Conservation (phyloP, 2,113 vertebrate genomes). For the Menidia beryllina region DNA sequence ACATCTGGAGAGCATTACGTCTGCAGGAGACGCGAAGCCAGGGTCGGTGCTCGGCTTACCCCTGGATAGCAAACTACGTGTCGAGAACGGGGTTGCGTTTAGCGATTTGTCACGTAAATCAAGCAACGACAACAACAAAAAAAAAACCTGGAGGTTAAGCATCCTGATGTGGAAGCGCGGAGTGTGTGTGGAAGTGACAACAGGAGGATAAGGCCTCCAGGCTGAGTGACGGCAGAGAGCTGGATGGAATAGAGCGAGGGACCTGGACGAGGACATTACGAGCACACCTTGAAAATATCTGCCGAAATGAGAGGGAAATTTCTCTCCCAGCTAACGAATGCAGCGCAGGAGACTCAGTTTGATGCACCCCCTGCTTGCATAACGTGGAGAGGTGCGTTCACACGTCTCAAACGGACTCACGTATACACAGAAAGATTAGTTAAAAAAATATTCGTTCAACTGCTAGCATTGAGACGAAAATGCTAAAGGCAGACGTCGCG, state of each 20-base stretch:
- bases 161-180: constrained; percentile 33
- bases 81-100: constrained; percentile 53
- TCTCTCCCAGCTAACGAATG: constrained; percentile 17
- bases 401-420: constrained; percentile 11
- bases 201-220: constrained; percentile 41
- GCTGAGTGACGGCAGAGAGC: not conserved
- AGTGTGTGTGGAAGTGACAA: constrained; percentile 16
- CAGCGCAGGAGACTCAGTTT: constrained; percentile 25
- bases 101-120: not conserved
- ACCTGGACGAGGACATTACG: not conserved
- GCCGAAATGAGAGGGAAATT: not conserved
- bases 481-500: too few relatives aligned
- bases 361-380: constrained; percentile 57
- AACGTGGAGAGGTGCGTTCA: constrained; percentile 48
- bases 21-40: constrained; percentile 76
- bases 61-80: constrained; percentile 76
- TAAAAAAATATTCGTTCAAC: not conserved
- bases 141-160: constrained; percentile 10
- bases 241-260: not conserved
- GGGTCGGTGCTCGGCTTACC: constrained; percentile 61
- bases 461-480: too few relatives aligned
- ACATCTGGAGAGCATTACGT: constrained; percentile 85
- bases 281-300: not conserved
- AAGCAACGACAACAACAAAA: too few relatives aligned
- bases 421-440: not conserved